Evolutionary conservation across 2,113 vertebrate genomes (phyloP), one percentile per base, ranked within the genome.

Genomic region (Octodon degus): DNA sequence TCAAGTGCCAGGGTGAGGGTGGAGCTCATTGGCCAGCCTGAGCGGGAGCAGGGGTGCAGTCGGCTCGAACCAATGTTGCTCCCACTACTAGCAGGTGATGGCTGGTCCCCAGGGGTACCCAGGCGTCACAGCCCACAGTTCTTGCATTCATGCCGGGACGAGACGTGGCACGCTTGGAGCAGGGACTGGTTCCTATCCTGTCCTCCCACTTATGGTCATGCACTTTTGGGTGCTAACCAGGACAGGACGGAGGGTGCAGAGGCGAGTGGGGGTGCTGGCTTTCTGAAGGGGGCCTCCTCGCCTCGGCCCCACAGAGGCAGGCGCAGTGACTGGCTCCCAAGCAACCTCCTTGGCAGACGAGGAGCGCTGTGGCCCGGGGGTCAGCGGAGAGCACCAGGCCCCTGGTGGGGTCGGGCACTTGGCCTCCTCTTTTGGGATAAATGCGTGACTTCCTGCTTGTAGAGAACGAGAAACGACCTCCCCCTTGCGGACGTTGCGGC

Each of bases 91-190:
- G 34, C 2, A 2, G 80, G 19, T 50, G 14, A 34, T n/a, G 50
- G 65, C 1, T 50, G 76, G 13, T 32, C 19, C 67, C 27, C 11
- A 32, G 67, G 16, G 87, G 25, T 4, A 16, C 19, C n/a, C n/a
- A 58, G 4, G 8, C 10, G 14, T 43, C 27, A 20, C 32, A 40
- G 40, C 11, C 50, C 16, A 11, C 27, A 2, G 30, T 2, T 3
- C 19, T 6, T n/a, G 27, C 22, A 40, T 37, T 65, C 43, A 4
- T 7, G 20, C 5, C 13, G 47, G 76, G 68, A 50, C 0, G 7
- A n/a, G 17, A 37, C 20, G 9, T 40, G 20, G 3, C 5, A 4
- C 0, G 0, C 13, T 16, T 1, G 14, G 50, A 8, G 6, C 50
- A n/a, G 65, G 7, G 20, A 1, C 20, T 24, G 79, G n/a, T 55